A percentile compares a stretch with the other conserved stretches of the same genome.
These are phyloP conservation scores for Agrypnus murinus DNA, from an alignment of 2,888 invertebrate genomes.

Conservation along the genomic window DNA sequence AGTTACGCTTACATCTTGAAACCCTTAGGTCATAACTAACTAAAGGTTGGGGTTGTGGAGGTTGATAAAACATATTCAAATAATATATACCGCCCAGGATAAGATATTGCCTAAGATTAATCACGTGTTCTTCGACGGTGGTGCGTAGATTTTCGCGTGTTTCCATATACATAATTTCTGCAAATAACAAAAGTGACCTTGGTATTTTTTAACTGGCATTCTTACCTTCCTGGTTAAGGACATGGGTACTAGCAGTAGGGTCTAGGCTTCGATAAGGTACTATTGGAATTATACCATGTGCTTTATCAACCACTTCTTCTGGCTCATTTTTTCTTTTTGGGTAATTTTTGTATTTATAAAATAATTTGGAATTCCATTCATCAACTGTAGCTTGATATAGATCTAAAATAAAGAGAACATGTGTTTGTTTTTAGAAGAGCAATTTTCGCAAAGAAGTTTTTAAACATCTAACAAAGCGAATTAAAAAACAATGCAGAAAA, in stretches of 20 bases:
- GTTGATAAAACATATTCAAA: slow-evolving; percentile 83
- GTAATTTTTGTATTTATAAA: slow-evolving; percentile 62
- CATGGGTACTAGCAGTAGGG: slow-evolving; percentile 63
- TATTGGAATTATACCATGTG: slow-evolving; percentile 61
- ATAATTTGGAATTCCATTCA: slow-evolving; percentile 64
- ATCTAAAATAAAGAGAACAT: too few relatives aligned
- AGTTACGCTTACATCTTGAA: slow-evolving; percentile 37
- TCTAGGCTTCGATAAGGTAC: slow-evolving; percentile 65
- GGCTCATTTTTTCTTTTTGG: slow-evolving; percentile 52
- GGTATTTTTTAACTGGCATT: too few relatives aligned
- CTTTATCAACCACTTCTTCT: slow-evolving; percentile 53
- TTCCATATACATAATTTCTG: slow-evolving; percentile 72
- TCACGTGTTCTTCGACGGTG: slow-evolving; percentile 74
- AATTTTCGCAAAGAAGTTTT: too few relatives aligned
- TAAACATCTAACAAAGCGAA: too few relatives aligned
- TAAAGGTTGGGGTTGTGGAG: slow-evolving; percentile 78
- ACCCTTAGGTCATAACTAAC: slow-evolving; percentile 40
- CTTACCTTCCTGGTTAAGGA: slow-evolving; percentile 54
- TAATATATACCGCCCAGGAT: slow-evolving; percentile 86
- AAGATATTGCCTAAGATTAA: slow-evolving; percentile 84
- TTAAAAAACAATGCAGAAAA: too few relatives aligned
- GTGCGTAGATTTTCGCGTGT: slow-evolving; percentile 69
- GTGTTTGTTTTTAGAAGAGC: too few relatives aligned
- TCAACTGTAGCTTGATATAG: slow-evolving; percentile 57
- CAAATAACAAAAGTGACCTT: too few relatives aligned